phyloP scores from a whole-genome alignment of 2,113 vertebrate species.

The Sarotherodon lohbergeri region DNA sequence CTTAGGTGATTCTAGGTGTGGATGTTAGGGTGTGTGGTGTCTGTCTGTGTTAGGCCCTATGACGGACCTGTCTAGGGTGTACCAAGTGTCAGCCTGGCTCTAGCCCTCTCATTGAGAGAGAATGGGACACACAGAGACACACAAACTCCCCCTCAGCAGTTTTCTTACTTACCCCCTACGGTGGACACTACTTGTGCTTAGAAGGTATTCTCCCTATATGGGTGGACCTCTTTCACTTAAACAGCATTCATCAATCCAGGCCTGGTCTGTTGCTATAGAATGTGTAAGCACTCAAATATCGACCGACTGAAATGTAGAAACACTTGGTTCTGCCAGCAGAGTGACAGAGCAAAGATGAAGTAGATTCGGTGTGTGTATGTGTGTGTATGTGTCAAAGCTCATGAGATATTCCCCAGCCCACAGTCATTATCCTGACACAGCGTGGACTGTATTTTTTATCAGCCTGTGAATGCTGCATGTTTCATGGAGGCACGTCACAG shows the following conservation, averaged over 20 bases:
- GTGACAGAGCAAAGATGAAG: constrained; percentile 25
- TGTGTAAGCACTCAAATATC: constrained; percentile 31
- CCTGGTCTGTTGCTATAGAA: constrained; percentile 21
- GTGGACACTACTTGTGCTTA: background rate
- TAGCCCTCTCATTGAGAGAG: background rate
- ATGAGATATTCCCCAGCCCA: background rate
- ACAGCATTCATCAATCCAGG: constrained; percentile 27
- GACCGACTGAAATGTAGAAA: constrained; percentile 29
- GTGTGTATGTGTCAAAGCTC: background rate
- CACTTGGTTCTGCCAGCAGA: background rate
- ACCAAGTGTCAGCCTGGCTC: background rate
- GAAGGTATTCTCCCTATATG: background rate
- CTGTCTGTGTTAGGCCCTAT: background rate
- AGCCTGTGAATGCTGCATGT: constrained; percentile 6
- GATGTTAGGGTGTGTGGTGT: background rate
- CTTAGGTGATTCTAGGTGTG: background rate
- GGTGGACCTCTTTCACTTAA: background rate
- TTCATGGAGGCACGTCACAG: constrained; percentile 9
- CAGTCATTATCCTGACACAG: background rate
- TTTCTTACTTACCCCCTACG: constrained; percentile 1
- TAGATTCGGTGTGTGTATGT: background rate
- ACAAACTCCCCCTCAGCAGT: background rate
- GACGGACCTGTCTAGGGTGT: background rate
- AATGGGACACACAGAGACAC: background rate
- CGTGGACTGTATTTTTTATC: constrained; percentile 15